Conservation (phyloP, 2,113 vertebrate genomes). For the Stigmatopora nigra region DNA sequence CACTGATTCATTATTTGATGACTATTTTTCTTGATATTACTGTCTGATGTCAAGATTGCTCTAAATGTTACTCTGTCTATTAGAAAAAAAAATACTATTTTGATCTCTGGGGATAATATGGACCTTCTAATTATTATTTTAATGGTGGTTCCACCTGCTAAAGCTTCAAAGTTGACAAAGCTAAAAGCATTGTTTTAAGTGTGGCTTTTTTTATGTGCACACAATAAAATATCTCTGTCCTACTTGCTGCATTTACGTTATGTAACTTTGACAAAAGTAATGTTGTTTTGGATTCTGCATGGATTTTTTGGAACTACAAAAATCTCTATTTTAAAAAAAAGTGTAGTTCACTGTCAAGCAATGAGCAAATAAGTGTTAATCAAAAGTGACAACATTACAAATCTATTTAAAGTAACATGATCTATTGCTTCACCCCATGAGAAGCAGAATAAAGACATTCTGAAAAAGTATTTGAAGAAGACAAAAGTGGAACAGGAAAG, state of each 20-base stretch:
- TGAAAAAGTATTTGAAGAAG: constrained; percentile 26
- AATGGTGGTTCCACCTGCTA: not conserved
- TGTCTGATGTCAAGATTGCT: not conserved
- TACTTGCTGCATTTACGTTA: constrained; percentile 20
- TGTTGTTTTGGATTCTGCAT: constrained; percentile 6
- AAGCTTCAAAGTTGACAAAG: not conserved
- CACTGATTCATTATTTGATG: not conserved
- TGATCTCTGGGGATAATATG: not conserved
- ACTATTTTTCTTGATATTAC: not conserved
- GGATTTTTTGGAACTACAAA: not conserved
- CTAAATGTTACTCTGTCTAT: not conserved
- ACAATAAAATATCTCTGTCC: constrained; percentile 34
- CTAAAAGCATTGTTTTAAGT: constrained; percentile 14
- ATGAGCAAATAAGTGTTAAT: not conserved
- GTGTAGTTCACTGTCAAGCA: not conserved
- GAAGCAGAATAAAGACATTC: constrained; percentile 5
- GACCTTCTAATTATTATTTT: not conserved
- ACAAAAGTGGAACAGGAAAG: constrained; percentile 18
- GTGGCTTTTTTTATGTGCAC: constrained; percentile 25
- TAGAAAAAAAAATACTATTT: not conserved
- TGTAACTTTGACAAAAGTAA: constrained; percentile 27
- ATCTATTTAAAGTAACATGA: not conserved
- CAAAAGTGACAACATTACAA: not conserved
- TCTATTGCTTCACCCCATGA: not conserved
- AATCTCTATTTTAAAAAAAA: not conserved